phyloP scores from a whole-genome alignment of 2,888 invertebrate genomes.

The Drosophila mettleri region DNA sequence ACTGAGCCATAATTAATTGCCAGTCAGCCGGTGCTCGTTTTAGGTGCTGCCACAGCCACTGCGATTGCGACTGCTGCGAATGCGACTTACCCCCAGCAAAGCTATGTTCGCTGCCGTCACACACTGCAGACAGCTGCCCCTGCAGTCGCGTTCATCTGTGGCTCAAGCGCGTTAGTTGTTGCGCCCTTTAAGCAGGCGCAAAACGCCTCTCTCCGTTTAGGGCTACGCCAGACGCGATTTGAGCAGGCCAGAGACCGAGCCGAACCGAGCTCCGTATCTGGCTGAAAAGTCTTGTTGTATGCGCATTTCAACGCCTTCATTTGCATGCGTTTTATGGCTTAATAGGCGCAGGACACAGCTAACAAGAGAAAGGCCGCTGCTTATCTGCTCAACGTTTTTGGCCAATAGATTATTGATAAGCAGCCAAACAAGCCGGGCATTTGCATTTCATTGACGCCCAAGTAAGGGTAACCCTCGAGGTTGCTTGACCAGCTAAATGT shows the following conservation, averaged over 20 bases:
- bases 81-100: slow-evolving; percentile 41
- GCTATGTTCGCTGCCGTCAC: slow-evolving; percentile 15
- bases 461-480: slow-evolving; percentile 41
- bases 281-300: slow-evolving; percentile 37
- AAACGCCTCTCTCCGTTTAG: slow-evolving; percentile 35
- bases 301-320: slow-evolving; percentile 82
- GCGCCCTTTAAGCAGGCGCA: slow-evolving; percentile 73
- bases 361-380: slow-evolving; percentile 31
- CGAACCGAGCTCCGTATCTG: slow-evolving; percentile 14
- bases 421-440: slow-evolving; percentile 43
- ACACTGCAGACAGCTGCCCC: slow-evolving; percentile 27
- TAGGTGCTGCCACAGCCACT: slow-evolving; percentile 37
- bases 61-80: background rate
- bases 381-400: slow-evolving; percentile 73
- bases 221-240: background rate
- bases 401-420: slow-evolving; percentile 79
- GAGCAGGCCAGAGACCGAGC: slow-evolving; percentile 8
- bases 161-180: slow-evolving; percentile 80
- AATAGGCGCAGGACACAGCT: slow-evolving; percentile 54
- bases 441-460: slow-evolving; percentile 73
- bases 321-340: slow-evolving; percentile 83
- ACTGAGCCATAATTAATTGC: slow-evolving; percentile 79
- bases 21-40: slow-evolving; percentile 73
- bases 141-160: slow-evolving; percentile 50
- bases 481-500: slow-evolving; percentile 30